Evolutionary conservation across 2,888 invertebrate species (phyloP), one percentile per base, ranked within the genome.

Genomic region (Clunio marinus): DNA sequence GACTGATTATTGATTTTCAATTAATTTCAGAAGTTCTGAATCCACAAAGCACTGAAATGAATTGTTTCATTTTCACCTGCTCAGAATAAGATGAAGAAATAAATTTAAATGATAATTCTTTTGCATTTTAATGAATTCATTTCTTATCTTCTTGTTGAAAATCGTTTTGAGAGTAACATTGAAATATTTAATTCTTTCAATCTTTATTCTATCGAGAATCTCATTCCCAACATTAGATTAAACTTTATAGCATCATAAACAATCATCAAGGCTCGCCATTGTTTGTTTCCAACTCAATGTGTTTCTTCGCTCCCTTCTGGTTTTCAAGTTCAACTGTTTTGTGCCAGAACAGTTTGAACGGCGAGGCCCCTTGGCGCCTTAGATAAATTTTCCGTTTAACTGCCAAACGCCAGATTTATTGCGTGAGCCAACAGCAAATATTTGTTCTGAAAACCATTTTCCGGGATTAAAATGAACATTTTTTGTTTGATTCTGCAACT

Each of bases 401-500:
- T 51, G 51, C 51, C 51, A 51, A 51, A 51, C 20, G 51, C 51
- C 51, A 51, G 51, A 51, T 51, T 51, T 51, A 51, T 51, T 51
- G 51, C 51, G 51, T 51, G 51, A 5, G 41, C 32, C 8, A 32
- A 32, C 4, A 32, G 8, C 4, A 32, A 32, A 32, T 32, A 32
- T n/a, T n/a, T n/a, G n/a, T n/a, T n/a, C n/a, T n/a, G n/a, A n/a
- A n/a, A n/a, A n/a, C n/a, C n/a, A n/a, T n/a, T n/a, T n/a, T n/a
- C n/a, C n/a, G n/a, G n/a, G n/a, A n/a, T n/a, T n/a, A n/a, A n/a
- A n/a, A n/a, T n/a, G n/a, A n/a, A n/a, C n/a, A n/a, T n/a, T n/a
- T n/a, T n/a, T n/a, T n/a, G n/a, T n/a, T n/a, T n/a, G n/a, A n/a
- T n/a, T n/a, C n/a, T n/a, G n/a, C n/a, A n/a, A n/a, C n/a, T n/a